Percentiles rank a stretch among this genome's conserved stretches.
Evolutionary conservation across 2,113 vertebrate species (phyloP).

Genomic region (Odocoileus hemionus): DNA sequence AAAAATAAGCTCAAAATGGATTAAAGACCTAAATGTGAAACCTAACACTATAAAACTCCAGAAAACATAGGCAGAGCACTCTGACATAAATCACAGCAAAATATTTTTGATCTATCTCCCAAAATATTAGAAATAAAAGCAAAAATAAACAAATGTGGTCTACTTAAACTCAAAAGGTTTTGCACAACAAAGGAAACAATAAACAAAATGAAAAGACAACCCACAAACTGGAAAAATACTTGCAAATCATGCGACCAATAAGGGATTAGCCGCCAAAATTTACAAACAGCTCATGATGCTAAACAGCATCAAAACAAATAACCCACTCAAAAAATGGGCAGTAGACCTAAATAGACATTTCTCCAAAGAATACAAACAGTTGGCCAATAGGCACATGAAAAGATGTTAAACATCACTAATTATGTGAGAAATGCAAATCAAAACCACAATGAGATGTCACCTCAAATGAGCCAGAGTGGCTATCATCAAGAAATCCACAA

Average conservation of each 20-base stretch:
- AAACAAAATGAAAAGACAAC: not conserved
- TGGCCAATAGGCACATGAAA: not conserved
- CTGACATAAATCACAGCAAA: not conserved
- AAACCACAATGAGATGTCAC: not conserved
- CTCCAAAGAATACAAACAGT: not conserved
- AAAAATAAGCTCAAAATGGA: not conserved
- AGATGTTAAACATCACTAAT: not conserved
- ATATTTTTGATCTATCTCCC: not conserved
- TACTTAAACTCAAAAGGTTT: not conserved
- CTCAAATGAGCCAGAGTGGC: rapidly evolving
- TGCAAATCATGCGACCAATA: not conserved
- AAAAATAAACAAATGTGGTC: not conserved
- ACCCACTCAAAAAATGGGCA: not conserved
- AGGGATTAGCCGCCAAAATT: not conserved
- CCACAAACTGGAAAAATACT: not conserved
- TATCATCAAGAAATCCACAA: not conserved
- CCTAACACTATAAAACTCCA: not conserved
- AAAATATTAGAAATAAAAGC: not conserved
- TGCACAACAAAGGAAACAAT: not conserved
- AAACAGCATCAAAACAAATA: not conserved
- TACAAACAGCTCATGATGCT: not conserved
- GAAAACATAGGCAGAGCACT: not conserved
- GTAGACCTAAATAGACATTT: not conserved
- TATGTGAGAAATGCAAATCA: not conserved
- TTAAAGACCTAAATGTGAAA: not conserved